Conservation (phyloP, 2,797 vertebrate genomes). For the Petrocephalus schoutedeni region DNA sequence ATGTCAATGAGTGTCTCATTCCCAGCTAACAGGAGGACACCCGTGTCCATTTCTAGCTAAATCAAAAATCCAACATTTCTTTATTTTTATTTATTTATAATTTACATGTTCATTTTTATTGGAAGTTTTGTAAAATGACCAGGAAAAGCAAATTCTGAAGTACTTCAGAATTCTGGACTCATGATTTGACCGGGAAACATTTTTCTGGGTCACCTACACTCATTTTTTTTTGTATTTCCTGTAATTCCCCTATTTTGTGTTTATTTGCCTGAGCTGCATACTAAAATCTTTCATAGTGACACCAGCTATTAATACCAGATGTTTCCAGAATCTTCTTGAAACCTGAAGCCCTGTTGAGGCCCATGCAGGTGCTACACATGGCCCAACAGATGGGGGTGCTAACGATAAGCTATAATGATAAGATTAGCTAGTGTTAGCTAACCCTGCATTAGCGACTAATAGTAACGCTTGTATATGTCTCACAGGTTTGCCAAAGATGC, state of each 20-base stretch:
- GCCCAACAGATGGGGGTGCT: neutral
- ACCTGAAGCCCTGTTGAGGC: neutral
- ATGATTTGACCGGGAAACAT: neutral
- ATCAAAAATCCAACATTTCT: neutral
- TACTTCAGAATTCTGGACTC: neutral
- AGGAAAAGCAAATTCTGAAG: neutral
- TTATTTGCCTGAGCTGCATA: neutral
- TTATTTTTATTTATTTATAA: neutral
- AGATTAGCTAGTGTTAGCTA: neutral
- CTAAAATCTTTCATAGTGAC: neutral
- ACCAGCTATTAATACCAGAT: neutral
- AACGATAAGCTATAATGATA: neutral
- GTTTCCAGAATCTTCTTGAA: neutral
- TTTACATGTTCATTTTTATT: neutral
- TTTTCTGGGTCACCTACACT: neutral
- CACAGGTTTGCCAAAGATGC: slow-evolving; percentile 83
- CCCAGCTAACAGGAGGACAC: neutral
- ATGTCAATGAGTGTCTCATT: neutral
- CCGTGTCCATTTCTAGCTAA: neutral
- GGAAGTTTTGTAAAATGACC: neutral
- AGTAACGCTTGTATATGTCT: neutral
- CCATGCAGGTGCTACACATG: neutral
- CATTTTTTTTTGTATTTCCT: neutral
- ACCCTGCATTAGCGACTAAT: neutral
- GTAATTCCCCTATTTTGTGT: neutral